Evolutionary conservation across 2,797 vertebrate genomes (phyloP).

Genomic region (Margarornis squamiger): DNA sequence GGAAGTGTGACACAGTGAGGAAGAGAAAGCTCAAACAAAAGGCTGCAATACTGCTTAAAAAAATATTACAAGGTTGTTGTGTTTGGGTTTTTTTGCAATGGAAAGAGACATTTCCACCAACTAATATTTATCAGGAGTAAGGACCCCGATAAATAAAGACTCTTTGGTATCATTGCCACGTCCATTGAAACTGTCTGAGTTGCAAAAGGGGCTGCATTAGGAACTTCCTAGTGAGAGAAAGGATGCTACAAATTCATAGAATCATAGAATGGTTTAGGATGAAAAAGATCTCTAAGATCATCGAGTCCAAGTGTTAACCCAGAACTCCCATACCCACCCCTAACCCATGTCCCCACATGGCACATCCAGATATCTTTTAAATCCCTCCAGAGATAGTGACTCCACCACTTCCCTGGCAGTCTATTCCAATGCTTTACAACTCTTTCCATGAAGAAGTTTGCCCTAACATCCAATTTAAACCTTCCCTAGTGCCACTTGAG

Average conservation of each 20-base stretch:
- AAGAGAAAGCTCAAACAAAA: not conserved
- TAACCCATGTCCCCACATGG: not conserved
- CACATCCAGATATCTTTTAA: not conserved
- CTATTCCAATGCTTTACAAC: not conserved
- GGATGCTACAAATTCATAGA: not conserved
- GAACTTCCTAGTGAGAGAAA: not conserved
- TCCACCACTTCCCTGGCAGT: not conserved
- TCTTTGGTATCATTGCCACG: fast-evolving
- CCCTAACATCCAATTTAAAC: not conserved
- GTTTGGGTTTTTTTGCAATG: not conserved
- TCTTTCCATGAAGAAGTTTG: not conserved
- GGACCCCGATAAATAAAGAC: not conserved
- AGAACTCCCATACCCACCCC: not conserved
- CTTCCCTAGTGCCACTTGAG: not conserved
- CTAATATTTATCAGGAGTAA: not conserved
- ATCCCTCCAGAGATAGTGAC: not conserved
- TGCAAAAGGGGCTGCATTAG: not conserved
- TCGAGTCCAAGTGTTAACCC: not conserved
- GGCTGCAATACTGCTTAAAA: not conserved
- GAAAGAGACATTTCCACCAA: not conserved
- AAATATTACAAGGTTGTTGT: not conserved
- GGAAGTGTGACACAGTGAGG: not conserved
- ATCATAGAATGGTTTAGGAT: not conserved
- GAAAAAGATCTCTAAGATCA: not conserved
- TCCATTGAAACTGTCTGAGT: not conserved